Percentiles rank a stretch among this genome's conserved stretches.
These are phyloP conservation scores for Anagrus nilaparvatae DNA, from an alignment of 1,140 invertebrate species.

Conservation along the genomic window DNA sequence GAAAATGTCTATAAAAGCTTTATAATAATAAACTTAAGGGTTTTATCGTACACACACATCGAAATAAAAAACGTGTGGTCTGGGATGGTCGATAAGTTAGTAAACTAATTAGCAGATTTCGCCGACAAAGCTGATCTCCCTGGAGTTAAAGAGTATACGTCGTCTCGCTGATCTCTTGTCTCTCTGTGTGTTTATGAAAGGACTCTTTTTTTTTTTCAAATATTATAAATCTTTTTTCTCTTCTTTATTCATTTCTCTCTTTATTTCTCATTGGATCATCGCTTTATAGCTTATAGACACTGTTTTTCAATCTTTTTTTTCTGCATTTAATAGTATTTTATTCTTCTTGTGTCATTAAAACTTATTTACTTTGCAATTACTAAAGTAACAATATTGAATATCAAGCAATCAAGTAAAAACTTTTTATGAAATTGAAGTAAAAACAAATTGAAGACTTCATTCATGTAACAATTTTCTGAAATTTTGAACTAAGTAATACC, in stretches of 20 bases:
- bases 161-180: constrained; percentile 34
- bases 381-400: no score
- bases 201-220: constrained; percentile 16
- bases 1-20: no score
- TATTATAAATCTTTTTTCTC: no score
- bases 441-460: no score
- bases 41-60: constrained; percentile 31
- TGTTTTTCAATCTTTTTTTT: constrained; percentile 21
- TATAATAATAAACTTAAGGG: constrained; percentile 11
- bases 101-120: constrained; percentile 43
- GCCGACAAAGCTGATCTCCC: constrained; percentile 39
- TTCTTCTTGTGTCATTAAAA: constrained; percentile 23
- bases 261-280: constrained; percentile 14
- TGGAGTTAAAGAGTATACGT: constrained; percentile 18
- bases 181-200: constrained; percentile 20
- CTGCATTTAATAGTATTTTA: constrained; percentile 24
- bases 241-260: constrained; percentile 19
- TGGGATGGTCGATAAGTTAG: constrained; percentile 40
- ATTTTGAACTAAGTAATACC: no score
- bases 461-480: no score
- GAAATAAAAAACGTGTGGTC: no score
- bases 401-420: no score
- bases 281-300: constrained; percentile 32
- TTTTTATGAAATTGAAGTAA: no score
- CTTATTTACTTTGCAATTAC: no score